Evolutionary conservation across 2,113 vertebrate genomes (phyloP).

Genomic region (Corythaeola cristata): DNA sequence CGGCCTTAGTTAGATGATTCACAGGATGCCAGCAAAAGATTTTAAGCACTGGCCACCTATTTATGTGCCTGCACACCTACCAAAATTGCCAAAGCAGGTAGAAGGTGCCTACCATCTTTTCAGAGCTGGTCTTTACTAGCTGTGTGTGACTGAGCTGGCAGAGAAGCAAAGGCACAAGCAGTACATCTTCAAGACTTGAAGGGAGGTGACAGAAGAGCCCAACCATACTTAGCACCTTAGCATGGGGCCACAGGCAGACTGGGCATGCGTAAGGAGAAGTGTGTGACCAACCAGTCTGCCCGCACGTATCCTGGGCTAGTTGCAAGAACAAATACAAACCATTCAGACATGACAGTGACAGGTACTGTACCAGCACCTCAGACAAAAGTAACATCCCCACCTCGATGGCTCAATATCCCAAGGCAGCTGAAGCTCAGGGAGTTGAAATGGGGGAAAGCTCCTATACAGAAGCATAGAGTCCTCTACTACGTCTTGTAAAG

Average conservation of each 20-base stretch:
- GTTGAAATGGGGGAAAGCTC: not conserved
- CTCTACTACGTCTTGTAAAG: not conserved
- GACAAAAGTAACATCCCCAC: not conserved
- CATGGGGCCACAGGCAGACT: accelerated
- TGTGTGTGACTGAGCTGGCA: not conserved
- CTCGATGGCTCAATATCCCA: not conserved
- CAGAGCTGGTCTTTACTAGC: not conserved
- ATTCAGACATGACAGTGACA: not conserved
- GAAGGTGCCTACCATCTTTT: not conserved
- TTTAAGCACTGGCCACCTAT: not conserved
- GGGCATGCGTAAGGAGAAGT: accelerated
- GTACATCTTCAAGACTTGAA: not conserved
- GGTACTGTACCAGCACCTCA: not conserved
- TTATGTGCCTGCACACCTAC: not conserved
- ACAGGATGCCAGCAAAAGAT: not conserved
- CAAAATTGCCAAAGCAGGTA: not conserved
- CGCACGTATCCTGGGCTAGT: not conserved
- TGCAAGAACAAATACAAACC: not conserved
- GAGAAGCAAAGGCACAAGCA: not conserved
- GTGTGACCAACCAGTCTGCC: not conserved
- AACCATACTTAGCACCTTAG: not conserved
- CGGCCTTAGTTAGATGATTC: not conserved
- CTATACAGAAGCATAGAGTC: not conserved
- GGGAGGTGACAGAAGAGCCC: not conserved
- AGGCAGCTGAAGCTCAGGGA: not conserved